Evolutionary conservation across 2,113 vertebrate species (phyloP).

Genomic region (Aptenodytes patagonicus): DNA sequence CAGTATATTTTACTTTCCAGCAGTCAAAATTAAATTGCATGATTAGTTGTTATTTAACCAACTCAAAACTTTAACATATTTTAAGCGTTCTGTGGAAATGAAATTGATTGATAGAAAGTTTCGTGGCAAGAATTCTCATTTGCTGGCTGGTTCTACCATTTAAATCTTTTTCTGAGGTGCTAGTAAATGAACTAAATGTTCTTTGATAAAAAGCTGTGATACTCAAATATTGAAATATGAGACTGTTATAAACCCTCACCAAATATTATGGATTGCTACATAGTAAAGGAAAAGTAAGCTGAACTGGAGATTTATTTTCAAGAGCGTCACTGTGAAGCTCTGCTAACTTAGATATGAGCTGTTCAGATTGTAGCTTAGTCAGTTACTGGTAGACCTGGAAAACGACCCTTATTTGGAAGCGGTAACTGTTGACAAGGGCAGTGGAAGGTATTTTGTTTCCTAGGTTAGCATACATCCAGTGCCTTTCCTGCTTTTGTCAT

Average conservation of each 20-base stretch:
- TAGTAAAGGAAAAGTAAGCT: background rate
- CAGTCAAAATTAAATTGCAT: background rate
- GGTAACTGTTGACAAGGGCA: background rate
- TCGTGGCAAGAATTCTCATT: background rate
- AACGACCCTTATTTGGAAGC: background rate
- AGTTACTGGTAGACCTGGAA: background rate
- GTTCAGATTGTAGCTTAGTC: background rate
- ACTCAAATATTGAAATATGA: background rate
- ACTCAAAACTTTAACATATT: background rate
- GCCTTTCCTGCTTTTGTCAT: background rate
- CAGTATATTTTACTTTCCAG: background rate
- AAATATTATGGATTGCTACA: background rate
- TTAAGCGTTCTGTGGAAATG: background rate
- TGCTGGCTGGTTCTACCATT: background rate
- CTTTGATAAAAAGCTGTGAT: background rate
- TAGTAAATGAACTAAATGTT: background rate
- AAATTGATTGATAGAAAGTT: background rate
- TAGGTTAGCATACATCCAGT: background rate
- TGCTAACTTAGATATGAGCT: background rate
- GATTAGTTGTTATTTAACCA: background rate
- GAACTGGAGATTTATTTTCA: background rate
- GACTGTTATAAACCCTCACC: background rate
- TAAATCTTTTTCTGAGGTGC: background rate
- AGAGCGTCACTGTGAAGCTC: background rate
- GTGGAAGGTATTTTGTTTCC: background rate